Evolutionary conservation across 2,888 invertebrate species (phyloP).

Genomic region (Polyommatus icarus): DNA sequence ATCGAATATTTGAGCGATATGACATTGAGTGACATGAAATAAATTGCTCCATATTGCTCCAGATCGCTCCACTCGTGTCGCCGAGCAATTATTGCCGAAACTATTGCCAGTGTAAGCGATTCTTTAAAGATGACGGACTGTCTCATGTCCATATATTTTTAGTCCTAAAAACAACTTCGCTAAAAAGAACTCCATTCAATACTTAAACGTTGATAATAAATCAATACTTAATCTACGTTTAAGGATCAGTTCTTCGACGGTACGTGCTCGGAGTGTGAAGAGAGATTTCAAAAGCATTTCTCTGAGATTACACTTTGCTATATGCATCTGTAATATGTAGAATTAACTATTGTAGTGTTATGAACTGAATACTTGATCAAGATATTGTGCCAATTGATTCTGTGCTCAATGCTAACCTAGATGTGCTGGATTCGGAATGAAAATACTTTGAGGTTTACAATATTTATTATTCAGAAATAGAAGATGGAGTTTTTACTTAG

Average conservation of each 20-base stretch:
- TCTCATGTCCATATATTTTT: too few relatives aligned
- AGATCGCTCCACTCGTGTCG: too few relatives aligned
- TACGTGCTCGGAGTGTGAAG: constrained; percentile 9
- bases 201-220: constrained; percentile 3
- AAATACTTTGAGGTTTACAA: background rate
- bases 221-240: constrained; percentile 17
- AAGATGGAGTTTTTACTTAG: background rate
- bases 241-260: background rate
- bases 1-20: too few relatives aligned
- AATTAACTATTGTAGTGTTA: constrained; percentile 2
- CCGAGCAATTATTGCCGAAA: too few relatives aligned
- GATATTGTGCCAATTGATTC: background rate
- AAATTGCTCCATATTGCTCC: too few relatives aligned
- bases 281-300: constrained; percentile 6
- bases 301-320: background rate
- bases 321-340: constrained; percentile 4
- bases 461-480: background rate
- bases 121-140: too few relatives aligned
- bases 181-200: constrained; percentile 28
- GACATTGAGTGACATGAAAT: too few relatives aligned
- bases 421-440: background rate
- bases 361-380: constrained; percentile 6
- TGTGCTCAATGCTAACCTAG: background rate
- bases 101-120: too few relatives aligned
- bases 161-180: background rate